Evolutionary conservation across 2,113 vertebrate species (phyloP).

Genomic region (Elanoides forficatus): DNA sequence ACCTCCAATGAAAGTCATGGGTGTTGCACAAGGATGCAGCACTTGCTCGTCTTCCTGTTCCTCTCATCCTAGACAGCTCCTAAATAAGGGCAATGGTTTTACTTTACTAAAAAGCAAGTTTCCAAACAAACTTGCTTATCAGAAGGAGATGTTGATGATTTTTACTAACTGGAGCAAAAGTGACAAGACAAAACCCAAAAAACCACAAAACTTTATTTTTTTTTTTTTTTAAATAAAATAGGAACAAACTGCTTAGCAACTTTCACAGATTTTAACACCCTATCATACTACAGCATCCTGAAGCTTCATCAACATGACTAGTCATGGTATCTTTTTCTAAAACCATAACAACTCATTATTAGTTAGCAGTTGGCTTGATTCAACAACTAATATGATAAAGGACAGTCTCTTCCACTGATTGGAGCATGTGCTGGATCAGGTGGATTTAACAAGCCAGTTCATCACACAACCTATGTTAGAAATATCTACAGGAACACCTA

Average conservation of each 20-base stretch:
- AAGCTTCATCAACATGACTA: neutral
- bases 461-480: neutral
- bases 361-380: neutral
- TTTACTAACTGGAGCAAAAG: neutral
- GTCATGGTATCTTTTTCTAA: neutral
- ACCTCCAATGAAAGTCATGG: neutral
- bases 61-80: neutral
- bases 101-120: neutral
- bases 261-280: neutral
- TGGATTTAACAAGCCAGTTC: rapidly evolving
- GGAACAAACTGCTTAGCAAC: neutral
- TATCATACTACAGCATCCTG: neutral
- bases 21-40: neutral
- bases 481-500: neutral
- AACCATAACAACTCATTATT: neutral
- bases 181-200: too few relatives aligned
- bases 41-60: neutral
- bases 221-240: too few relatives aligned
- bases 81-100: neutral
- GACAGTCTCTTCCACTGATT: neutral
- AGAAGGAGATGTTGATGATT: neutral
- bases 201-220: rapidly evolving
- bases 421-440: neutral
- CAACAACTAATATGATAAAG: neutral
- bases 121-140: neutral